Conservation (phyloP, 1,140 invertebrate genomes). For the Brachionus sp. region DNA sequence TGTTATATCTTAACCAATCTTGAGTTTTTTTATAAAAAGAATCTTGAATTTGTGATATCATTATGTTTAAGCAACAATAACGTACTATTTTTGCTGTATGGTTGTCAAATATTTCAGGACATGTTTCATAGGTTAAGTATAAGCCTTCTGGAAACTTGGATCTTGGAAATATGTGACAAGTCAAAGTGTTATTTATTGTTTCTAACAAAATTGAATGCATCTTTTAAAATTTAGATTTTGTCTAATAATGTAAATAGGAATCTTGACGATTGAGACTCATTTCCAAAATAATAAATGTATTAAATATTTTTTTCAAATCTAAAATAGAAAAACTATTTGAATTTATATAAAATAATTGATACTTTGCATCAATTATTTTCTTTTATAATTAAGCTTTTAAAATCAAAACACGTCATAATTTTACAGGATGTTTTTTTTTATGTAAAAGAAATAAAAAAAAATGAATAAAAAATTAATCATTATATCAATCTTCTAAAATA, state of each 20-base stretch:
- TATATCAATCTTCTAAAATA: not conserved
- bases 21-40: slow-evolving; percentile 38
- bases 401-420: not conserved
- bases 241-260: not conserved
- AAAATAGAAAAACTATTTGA: not conserved
- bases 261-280: not conserved
- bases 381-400: not conserved
- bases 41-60: not conserved
- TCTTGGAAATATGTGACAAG: slow-evolving; percentile 35
- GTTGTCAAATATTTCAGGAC: slow-evolving; percentile 30
- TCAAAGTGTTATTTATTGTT: not conserved
- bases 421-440: no score
- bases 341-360: not conserved
- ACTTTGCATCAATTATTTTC: not conserved
- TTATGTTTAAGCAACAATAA: slow-evolving; percentile 35
- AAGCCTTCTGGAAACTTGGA: slow-evolving; percentile 7
- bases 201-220: slow-evolving; percentile 8
- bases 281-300: not conserved
- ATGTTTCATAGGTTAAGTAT: slow-evolving; percentile 38
- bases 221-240: not conserved
- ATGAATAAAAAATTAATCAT: not conserved
- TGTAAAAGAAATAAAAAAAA: no score
- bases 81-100: slow-evolving; percentile 7
- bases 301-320: not conserved
- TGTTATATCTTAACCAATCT: slow-evolving; percentile 39